phyloP scores from a whole-genome alignment of 2,888 invertebrate species.

The Caenorhabditis sp. region DNA sequence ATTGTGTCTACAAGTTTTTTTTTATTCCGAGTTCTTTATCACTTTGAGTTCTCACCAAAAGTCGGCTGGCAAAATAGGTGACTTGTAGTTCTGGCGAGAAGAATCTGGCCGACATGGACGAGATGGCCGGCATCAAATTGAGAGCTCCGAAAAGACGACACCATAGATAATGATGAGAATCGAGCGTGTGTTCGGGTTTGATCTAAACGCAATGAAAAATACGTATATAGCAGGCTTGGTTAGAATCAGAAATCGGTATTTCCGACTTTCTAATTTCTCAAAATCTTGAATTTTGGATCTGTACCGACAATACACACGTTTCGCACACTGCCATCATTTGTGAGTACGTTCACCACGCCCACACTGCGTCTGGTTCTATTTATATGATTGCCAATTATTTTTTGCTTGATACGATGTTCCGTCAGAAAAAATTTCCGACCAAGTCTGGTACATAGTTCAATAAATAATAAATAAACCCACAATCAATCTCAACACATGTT shows the following conservation, averaged over 20 bases:
- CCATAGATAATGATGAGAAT: constrained; percentile 63
- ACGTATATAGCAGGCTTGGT: too few relatives aligned
- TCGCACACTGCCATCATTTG: too few relatives aligned
- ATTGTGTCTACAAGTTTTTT: constrained; percentile 66
- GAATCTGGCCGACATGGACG: constrained; percentile 55
- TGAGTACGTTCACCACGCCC: too few relatives aligned
- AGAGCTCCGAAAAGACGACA: constrained; percentile 60
- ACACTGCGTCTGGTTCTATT: too few relatives aligned
- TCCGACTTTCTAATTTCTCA: too few relatives aligned
- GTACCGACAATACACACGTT: too few relatives aligned
- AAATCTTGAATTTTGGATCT: too few relatives aligned
- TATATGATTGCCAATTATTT: too few relatives aligned
- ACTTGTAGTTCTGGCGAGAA: constrained; percentile 52
- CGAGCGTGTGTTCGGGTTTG: constrained; percentile 56
- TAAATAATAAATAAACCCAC: constrained; percentile 39
- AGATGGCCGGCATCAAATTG: constrained; percentile 51
- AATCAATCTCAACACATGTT: constrained; percentile 59
- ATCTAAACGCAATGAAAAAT: constrained; percentile 38
- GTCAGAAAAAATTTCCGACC: neutral
- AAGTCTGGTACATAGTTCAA: neutral
- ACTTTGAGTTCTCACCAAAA: constrained; percentile 58
- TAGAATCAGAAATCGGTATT: too few relatives aligned
- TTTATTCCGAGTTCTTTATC: too few relatives aligned
- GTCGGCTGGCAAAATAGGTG: constrained; percentile 53
- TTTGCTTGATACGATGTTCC: neutral